Percentiles rank a stretch among this genome's conserved stretches.
phyloP scores from a whole-genome alignment of 2,797 vertebrate genomes.

The Arctocebus calabarensis region DNA sequence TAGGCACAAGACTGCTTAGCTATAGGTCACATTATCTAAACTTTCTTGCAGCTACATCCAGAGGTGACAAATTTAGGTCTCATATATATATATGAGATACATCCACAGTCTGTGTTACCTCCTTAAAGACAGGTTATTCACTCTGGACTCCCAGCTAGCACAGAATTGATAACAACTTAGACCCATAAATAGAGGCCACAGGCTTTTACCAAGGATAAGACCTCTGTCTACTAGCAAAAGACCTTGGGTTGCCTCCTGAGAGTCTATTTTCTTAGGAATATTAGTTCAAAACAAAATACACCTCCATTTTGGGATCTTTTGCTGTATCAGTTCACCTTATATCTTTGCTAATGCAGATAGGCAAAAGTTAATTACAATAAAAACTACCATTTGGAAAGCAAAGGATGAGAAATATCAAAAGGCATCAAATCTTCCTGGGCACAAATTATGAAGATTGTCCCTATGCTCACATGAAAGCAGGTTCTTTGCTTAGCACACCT shows the following conservation, averaged over 20 bases:
- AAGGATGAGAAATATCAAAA: neutral
- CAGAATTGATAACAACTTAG: neutral
- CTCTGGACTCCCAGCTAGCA: neutral
- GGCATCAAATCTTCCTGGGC: neutral
- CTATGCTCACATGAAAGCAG: neutral
- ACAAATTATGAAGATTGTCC: neutral
- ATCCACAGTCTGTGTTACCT: neutral
- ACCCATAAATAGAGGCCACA: neutral
- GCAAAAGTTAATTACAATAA: neutral
- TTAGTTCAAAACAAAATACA: constrained; percentile 31
- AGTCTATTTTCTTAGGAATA: neutral
- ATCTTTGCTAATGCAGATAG: neutral
- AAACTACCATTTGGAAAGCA: neutral
- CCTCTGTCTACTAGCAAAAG: neutral
- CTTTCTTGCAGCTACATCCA: neutral
- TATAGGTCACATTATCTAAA: constrained; percentile 31
- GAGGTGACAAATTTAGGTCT: neutral
- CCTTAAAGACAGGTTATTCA: neutral
- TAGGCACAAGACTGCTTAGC: neutral
- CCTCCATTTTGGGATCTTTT: neutral
- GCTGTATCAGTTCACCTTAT: neutral
- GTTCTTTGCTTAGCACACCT: neutral
- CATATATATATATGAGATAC: neutral
- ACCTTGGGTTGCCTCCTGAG: neutral
- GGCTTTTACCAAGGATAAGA: neutral